These are phyloP conservation scores for Acleris emargana DNA, from an alignment of 2,888 invertebrate species.

Conservation along the genomic window DNA sequence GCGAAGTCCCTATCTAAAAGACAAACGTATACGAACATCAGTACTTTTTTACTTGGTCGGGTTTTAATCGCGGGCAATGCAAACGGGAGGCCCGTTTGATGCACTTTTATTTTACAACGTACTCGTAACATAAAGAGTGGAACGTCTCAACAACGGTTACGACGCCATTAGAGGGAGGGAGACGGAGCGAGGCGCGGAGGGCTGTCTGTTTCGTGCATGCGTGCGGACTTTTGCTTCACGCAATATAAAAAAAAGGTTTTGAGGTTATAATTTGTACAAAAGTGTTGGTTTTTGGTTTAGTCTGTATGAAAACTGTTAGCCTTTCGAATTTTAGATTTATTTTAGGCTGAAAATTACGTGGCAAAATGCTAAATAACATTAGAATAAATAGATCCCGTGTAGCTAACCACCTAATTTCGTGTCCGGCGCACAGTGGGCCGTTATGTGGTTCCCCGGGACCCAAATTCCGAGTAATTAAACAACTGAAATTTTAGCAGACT, in stretches of 20 bases:
- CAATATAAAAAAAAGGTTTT: conserved; percentile 12
- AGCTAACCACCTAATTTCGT: conserved; percentile 65
- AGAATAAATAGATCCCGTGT: conserved; percentile 46
- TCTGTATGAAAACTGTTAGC: too few relatives aligned
- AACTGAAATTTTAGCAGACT: conserved; percentile 79
- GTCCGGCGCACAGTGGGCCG: conserved; percentile 58
- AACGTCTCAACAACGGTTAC: conserved; percentile 80
- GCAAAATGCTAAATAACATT: conserved; percentile 19
- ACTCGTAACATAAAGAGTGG: conserved; percentile 80
- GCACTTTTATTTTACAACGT: conserved; percentile 82
- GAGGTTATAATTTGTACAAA: conserved; percentile 7
- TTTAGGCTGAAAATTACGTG: background rate
- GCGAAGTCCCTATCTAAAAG: conserved; percentile 47
- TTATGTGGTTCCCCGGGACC: conserved; percentile 70
- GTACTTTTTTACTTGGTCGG: conserved; percentile 56
- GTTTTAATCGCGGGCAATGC: conserved; percentile 77
- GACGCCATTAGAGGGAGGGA: conserved; percentile 57
- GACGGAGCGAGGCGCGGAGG: conserved; percentile 45
- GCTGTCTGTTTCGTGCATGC: conserved; percentile 48
- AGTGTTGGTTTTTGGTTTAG: background rate
- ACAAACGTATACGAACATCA: conserved; percentile 41
- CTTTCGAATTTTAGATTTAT: too few relatives aligned
- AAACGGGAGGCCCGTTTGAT: conserved; percentile 78
- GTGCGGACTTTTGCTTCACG: conserved; percentile 15
- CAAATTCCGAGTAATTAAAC: conserved; percentile 79